Evolutionary conservation across 1,140 invertebrate species (phyloP), one percentile per base, ranked within the genome.

Genomic region (Lerema accius): DNA sequence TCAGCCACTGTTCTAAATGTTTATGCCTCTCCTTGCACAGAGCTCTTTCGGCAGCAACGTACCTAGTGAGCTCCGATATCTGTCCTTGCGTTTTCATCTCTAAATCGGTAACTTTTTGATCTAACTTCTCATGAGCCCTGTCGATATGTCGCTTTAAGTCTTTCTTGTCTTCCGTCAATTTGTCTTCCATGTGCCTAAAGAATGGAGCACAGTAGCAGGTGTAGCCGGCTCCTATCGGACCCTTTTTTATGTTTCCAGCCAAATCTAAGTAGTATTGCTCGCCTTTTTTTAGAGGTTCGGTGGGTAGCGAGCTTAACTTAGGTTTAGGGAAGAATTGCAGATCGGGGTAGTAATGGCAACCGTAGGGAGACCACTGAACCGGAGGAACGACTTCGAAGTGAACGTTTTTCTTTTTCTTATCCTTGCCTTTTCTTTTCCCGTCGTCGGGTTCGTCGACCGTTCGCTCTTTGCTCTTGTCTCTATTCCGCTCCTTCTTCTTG

Each of bases 251-350:
- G 80, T 99, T 98, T 1, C 98, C 98, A n/a, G 97, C 97, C 53
- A 99, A 91, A 86, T 99, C 98, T 51, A 98, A 92, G 86, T 96
- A 99, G 86, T 99, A 99, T 79, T 99, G 97, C 84, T 98, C 97
- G 11, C 98, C 98, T 68, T 95, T 94, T 67, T 94, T 94, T 0
- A 98, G 89, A 0, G 97, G 96, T 84, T 97, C 96, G 72, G 95
- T 93, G 35, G 97, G 97, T 60, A 98, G 86, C 6, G 96, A 96
- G 82, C 97, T 95, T 56, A 97, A 82, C 70, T 96, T 95, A 42
- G 97, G 95, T 67, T 95, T 94, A 42, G 97, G 96, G 91, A 98
- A 95, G 58, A 95, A 95, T 83, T 94, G 94, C 0, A 94, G 93
- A 82, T 96, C 95, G 0, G 96, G 96, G 79, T 96, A 96, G 73